phyloP scores from a whole-genome alignment of 2,888 invertebrate species.

The Drosophila diplacantha region DNA sequence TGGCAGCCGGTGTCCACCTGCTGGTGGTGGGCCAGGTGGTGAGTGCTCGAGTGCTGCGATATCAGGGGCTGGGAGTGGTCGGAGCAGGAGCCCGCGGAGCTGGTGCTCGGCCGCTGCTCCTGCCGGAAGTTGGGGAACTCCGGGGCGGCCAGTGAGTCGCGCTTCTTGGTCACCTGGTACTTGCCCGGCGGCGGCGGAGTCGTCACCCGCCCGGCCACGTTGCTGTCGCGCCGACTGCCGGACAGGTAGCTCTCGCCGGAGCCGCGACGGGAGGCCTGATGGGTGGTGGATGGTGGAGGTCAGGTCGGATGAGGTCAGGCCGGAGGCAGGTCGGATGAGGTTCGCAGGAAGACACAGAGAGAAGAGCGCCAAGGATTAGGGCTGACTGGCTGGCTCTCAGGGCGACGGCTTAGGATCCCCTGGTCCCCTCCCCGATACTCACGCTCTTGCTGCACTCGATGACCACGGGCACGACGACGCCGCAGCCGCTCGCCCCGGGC shows the following conservation, averaged over 20 bases:
- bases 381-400: not conserved
- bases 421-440: slow-evolving; percentile 38
- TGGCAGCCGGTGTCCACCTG: slow-evolving; percentile 83
- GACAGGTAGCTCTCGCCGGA: slow-evolving; percentile 84
- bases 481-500: slow-evolving; percentile 16
- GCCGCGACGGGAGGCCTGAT: slow-evolving; percentile 79
- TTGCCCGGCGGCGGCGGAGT: slow-evolving; percentile 81
- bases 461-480: slow-evolving; percentile 62
- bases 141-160: slow-evolving; percentile 80
- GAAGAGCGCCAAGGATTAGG: slow-evolving; percentile 6
- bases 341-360: slow-evolving; percentile 1
- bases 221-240: slow-evolving; percentile 84
- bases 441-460: slow-evolving; percentile 64
- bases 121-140: slow-evolving; percentile 79
- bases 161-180: slow-evolving; percentile 82
- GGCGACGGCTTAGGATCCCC: not conserved
- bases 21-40: slow-evolving; percentile 79
- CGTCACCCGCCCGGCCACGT: slow-evolving; percentile 76
- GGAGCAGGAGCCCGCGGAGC: slow-evolving; percentile 82
- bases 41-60: slow-evolving; percentile 43
- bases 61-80: slow-evolving; percentile 81
- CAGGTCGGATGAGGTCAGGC: not conserved
- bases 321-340: not conserved
- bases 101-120: slow-evolving; percentile 85
- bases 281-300: not conserved